phyloP scores from a whole-genome alignment of 2,888 invertebrate species.

The Tetheella fluctuosa region DNA sequence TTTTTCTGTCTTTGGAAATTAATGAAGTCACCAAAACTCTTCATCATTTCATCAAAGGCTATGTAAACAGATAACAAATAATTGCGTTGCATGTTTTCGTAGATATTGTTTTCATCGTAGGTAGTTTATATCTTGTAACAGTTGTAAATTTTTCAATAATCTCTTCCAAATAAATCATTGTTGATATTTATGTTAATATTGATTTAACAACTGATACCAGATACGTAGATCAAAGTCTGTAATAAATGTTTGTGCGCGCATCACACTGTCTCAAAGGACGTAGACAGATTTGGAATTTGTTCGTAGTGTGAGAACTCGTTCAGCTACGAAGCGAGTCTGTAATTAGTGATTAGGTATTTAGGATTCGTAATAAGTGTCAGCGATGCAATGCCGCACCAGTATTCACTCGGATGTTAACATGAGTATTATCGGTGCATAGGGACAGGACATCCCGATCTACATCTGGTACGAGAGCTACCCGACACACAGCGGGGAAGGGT shows the following conservation, averaged over 20 bases:
- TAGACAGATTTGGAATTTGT: constrained; percentile 54
- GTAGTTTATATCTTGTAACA: constrained; percentile 38
- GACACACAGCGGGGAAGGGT: constrained; percentile 97
- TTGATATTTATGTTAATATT: background rate
- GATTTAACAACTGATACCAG: constrained; percentile 31
- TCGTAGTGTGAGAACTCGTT: constrained; percentile 40
- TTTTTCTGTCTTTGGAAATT: constrained; percentile 12
- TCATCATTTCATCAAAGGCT: constrained; percentile 12
- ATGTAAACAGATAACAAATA: background rate
- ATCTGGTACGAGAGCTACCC: constrained; percentile 99
- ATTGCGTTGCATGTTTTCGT: constrained; percentile 43
- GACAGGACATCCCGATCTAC: constrained; percentile 98
- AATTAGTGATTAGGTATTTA: constrained; percentile 34
- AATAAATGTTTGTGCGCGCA: constrained; percentile 22
- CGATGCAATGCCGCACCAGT: constrained; percentile 51
- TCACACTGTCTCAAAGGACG: constrained; percentile 41
- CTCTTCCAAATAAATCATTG: background rate
- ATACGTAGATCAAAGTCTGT: constrained; percentile 13
- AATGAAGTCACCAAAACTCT: constrained; percentile 17
- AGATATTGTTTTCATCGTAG: constrained; percentile 33
- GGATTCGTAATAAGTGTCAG: constrained; percentile 34
- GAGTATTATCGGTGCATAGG: constrained; percentile 85
- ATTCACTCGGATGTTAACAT: constrained; percentile 38
- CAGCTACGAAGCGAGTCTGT: constrained; percentile 34
- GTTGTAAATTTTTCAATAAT: constrained; percentile 26